These are phyloP conservation scores for Pyralis farinalis DNA, from an alignment of 2,888 invertebrate genomes.

Conservation along the genomic window DNA sequence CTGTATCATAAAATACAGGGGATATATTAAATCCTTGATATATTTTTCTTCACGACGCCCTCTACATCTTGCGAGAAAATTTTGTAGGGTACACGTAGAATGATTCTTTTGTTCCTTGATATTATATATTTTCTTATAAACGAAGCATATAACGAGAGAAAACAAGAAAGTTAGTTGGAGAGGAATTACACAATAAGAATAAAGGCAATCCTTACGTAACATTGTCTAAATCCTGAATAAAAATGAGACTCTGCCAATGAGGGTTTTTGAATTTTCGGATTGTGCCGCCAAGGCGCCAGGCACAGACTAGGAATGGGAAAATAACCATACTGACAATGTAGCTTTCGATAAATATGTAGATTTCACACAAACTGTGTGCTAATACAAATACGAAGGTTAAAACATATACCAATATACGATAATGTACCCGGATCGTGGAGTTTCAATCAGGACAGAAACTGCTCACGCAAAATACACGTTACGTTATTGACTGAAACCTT, in stretches of 20 bases:
- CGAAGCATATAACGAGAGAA: conserved; percentile 20
- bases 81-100: conserved; percentile 5
- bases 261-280: conserved; percentile 15
- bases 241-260: conserved; percentile 24
- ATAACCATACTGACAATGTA: not conserved
- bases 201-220: conserved; percentile 27
- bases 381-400: no score
- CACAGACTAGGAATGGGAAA: not conserved
- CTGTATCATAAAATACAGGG: conserved; percentile 19
- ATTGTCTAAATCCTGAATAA: conserved; percentile 20
- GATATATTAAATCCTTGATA: conserved; percentile 25
- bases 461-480: not conserved
- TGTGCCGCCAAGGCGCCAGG: not conserved
- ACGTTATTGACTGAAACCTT: not conserved
- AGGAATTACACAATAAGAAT: conserved; percentile 10
- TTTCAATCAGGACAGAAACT: not conserved
- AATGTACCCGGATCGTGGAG: no score
- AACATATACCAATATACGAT: no score
- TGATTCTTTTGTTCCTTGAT: conserved; percentile 12
- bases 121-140: conserved; percentile 15
- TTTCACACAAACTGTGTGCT: no score
- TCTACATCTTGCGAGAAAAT: not conserved
- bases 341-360: no score
- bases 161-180: conserved; percentile 15
- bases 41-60: conserved; percentile 5